Percentiles rank a stretch among this genome's conserved stretches.
Conservation (phyloP, 1,140 invertebrate species). For the Cataglyphis hispanica region DNA sequence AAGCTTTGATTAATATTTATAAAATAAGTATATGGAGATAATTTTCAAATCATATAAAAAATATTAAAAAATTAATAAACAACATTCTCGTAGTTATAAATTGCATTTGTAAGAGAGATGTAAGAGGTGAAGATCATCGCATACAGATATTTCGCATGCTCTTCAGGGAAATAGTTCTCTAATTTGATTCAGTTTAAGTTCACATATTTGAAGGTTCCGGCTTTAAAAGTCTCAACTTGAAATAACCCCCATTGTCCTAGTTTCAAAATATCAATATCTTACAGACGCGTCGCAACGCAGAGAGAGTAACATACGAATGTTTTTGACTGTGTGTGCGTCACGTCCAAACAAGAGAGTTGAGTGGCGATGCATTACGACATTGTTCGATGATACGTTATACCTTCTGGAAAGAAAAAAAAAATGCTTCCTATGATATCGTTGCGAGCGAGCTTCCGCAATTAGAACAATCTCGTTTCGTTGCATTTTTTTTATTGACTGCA, state of each 20-base stretch:
- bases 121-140: not conserved
- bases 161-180: not conserved
- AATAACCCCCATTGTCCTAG: conserved; percentile 13
- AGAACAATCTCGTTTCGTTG: conserved; percentile 8
- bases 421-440: not conserved
- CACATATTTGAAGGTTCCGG: conserved; percentile 8
- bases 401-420: not conserved
- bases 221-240: conserved; percentile 33
- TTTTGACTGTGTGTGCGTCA: no score
- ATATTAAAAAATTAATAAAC: not conserved
- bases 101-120: not conserved
- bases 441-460: not conserved
- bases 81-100: not conserved
- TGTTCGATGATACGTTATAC: not conserved
- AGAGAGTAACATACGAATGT: not conserved
- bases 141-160: not conserved
- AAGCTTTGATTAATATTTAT: conserved; percentile 2
- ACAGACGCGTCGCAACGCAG: conserved; percentile 27
- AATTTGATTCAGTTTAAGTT: conserved; percentile 43
- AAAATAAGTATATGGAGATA: not conserved
- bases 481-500: conserved; percentile 44
- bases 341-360: conserved; percentile 7
- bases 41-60: not conserved
- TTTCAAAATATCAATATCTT: conserved; percentile 36
- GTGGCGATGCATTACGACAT: conserved; percentile 14